Conservation (phyloP, 2,888 invertebrate species). For the Poecilus cupreus region DNA sequence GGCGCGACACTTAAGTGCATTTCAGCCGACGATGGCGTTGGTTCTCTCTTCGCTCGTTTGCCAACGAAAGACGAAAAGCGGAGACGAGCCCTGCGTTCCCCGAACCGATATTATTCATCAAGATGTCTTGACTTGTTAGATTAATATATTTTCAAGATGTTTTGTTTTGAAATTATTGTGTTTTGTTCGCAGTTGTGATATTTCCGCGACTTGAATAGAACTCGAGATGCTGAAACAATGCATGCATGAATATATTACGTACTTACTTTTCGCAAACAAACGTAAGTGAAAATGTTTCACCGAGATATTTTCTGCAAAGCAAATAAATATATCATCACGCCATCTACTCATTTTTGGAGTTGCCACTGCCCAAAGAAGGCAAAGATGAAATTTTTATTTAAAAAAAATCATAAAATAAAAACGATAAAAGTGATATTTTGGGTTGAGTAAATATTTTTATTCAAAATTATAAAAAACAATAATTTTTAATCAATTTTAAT, state of each 20-base stretch:
- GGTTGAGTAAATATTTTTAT: too few relatives aligned
- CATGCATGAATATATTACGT: background rate
- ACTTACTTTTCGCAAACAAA: background rate
- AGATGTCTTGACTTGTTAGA: background rate
- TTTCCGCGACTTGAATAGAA: background rate
- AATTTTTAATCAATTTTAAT: too few relatives aligned
- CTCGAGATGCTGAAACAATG: background rate
- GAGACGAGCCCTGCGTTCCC: background rate
- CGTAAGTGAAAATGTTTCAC: too few relatives aligned
- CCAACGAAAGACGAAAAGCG: background rate
- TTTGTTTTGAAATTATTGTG: background rate
- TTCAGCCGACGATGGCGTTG: background rate
- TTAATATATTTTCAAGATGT: background rate
- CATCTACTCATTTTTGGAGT: too few relatives aligned
- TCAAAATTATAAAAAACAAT: too few relatives aligned
- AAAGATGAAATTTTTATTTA: too few relatives aligned
- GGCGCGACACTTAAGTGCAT: constrained; percentile 4
- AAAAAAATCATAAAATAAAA: too few relatives aligned
- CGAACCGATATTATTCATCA: background rate
- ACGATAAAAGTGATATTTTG: too few relatives aligned
- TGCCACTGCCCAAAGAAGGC: too few relatives aligned
- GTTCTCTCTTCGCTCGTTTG: background rate
- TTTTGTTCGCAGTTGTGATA: background rate
- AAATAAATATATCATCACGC: too few relatives aligned
- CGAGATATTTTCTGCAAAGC: too few relatives aligned